Percentiles rank a stretch among this genome's conserved stretches.
Conservation (phyloP, 2,113 vertebrate genomes). For the Nesospiza acunhae region DNA sequence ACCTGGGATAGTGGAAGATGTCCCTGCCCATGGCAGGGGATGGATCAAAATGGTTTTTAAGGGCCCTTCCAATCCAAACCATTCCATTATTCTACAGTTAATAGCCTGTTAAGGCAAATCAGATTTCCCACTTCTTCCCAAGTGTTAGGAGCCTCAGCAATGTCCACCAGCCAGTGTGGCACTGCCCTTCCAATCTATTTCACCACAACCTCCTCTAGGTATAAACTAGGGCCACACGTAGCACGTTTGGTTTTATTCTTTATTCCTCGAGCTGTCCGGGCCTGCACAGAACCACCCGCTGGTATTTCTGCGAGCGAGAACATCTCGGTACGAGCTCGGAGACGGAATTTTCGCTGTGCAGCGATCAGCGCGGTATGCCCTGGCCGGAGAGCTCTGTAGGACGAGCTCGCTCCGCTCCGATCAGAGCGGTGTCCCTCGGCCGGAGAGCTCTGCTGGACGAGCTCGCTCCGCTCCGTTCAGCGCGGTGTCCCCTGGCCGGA, state of each 20-base stretch:
- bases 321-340: neutral
- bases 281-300: neutral
- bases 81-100: neutral
- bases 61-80: neutral
- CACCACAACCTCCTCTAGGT: neutral
- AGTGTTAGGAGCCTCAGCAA: neutral
- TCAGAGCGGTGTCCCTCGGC: too few species aligned
- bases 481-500: fast-evolving
- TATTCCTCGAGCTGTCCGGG: neutral
- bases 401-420: too few species aligned
- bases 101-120: neutral
- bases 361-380: too few species aligned
- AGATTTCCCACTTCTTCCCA: neutral
- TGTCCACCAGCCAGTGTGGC: neutral
- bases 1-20: neutral
- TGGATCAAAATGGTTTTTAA: neutral
- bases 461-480: too few species aligned
- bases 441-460: too few species aligned
- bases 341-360: fast-evolving
- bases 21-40: neutral
- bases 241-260: neutral
- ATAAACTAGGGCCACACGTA: neutral
- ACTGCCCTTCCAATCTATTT: neutral
- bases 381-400: too few species aligned
- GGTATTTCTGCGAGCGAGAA: neutral